A percentile compares a stretch with the other conserved stretches of the same genome.
Evolutionary conservation across 2,797 vertebrate genomes (phyloP).

Genomic region (Tragopan temminckii): DNA sequence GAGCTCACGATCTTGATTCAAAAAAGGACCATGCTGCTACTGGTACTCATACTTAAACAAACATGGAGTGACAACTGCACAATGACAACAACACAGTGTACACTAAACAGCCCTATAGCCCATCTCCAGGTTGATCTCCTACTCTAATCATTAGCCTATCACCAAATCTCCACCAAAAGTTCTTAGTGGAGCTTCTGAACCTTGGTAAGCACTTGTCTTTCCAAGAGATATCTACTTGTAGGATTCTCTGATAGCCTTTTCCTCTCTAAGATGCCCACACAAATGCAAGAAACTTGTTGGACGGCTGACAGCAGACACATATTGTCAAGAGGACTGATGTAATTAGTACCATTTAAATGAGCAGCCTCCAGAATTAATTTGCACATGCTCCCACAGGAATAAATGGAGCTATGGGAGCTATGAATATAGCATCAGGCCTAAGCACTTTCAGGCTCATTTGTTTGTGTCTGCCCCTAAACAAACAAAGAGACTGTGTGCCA

Average conservation of each 20-base stretch:
- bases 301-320: background rate
- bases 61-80: background rate
- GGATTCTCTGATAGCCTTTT: background rate
- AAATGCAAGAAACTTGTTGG: background rate
- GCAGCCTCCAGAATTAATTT: slow-evolving; percentile 71
- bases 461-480: slow-evolving; percentile 52
- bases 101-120: background rate
- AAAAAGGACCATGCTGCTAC: background rate
- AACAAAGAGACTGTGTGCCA: slow-evolving; percentile 53
- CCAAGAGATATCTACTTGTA: background rate
- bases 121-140: background rate
- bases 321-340: slow-evolving; percentile 29
- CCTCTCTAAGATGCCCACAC: background rate
- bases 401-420: slow-evolving; percentile 33
- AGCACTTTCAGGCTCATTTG: slow-evolving; percentile 47
- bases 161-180: background rate
- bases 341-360: slow-evolving; percentile 68
- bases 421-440: slow-evolving; percentile 41
- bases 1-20: background rate
- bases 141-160: background rate
- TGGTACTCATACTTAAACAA: background rate
- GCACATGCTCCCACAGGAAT: slow-evolving; percentile 57
- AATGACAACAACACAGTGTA: background rate
- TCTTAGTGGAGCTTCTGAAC: background rate
- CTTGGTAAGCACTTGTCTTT: background rate